Percentiles rank a stretch among this genome's conserved stretches.
Evolutionary conservation across 2,888 invertebrate species (phyloP).

Genomic region (Oxystoma pomonae): DNA sequence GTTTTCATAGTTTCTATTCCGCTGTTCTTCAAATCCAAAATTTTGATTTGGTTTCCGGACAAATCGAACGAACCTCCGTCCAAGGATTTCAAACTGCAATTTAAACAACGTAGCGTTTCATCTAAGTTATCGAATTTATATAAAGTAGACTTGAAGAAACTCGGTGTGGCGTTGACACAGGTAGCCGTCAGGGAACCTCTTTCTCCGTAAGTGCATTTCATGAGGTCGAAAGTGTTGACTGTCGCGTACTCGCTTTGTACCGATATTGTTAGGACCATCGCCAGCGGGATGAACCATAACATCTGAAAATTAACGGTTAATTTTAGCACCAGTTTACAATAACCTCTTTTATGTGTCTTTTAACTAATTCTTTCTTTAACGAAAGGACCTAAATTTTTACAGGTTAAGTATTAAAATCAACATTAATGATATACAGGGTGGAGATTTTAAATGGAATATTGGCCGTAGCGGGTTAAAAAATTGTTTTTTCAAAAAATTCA

Average conservation of each 20-base stretch:
- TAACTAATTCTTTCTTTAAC: no score
- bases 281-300: no score
- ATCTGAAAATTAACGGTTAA: no score
- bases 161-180: slow-evolving; percentile 41
- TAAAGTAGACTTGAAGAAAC: slow-evolving; percentile 40
- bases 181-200: slow-evolving; percentile 46
- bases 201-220: slow-evolving; percentile 45
- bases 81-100: slow-evolving; percentile 38
- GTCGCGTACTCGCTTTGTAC: no score
- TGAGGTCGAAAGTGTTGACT: slow-evolving; percentile 20
- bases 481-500: no score
- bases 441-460: no score
- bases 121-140: slow-evolving; percentile 46
- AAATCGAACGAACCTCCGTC: slow-evolving; percentile 43
- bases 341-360: no score
- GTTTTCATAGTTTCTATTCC: slow-evolving; percentile 36
- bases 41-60: slow-evolving; percentile 43
- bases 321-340: no score
- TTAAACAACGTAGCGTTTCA: slow-evolving; percentile 41
- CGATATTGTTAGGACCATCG: not conserved
- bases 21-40: slow-evolving; percentile 36
- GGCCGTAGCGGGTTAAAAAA: no score
- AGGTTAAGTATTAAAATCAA: no score
- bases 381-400: no score
- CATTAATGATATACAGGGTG: no score